Base-by-base conservation (phyloP, 2,888 invertebrate species). In the Urechis unicinctus region DNA sequence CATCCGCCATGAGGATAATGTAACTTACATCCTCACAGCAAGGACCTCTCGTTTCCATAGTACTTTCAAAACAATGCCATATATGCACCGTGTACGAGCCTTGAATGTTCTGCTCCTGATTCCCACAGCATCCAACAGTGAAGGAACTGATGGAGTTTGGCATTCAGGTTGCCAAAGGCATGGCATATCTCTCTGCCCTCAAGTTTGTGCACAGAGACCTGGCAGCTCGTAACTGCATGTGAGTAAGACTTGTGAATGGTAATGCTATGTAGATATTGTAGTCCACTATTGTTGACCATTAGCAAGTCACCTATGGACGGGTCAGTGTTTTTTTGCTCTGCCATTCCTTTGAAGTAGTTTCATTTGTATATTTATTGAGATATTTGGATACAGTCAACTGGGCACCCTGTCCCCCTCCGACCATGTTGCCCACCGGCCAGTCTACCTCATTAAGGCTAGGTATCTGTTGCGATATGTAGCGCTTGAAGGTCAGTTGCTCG, bases 211-310 rank as follows among this genome's bases (percentile, higher is more conserved):
- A 82, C 66, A 67, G 82, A 58, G 82, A 82, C 69, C 66, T 82
- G 52, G 82, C 81, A 2, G 81, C 81, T n/a, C 71, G 82, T 59
- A 82, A 82, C 65, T 82, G 82, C 76, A 80, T 82, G 81, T 81
- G 70, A 73, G 79, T 73, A 29, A 4, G 3, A 6, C n/a, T 13
- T 30, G n/a, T n/a, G n/a, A n/a, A n/a, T n/a, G n/a, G n/a, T n/a
- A n/a, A n/a, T n/a, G n/a, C n/a, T n/a, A n/a, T n/a, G n/a, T n/a
- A n/a, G n/a, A n/a, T n/a, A n/a, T n/a, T n/a, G n/a, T n/a, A n/a
- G n/a, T n/a, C n/a, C n/a, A n/a, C n/a, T n/a, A n/a, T n/a, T n/a
- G n/a, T n/a, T n/a, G n/a, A n/a, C n/a, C n/a, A n/a, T n/a, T n/a
- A n/a, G n/a, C n/a, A n/a, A n/a, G n/a, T n/a, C n/a, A n/a, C n/a